Evolutionary conservation across 2,888 invertebrate genomes (phyloP).

Genomic region (Hemaris fuciformis): DNA sequence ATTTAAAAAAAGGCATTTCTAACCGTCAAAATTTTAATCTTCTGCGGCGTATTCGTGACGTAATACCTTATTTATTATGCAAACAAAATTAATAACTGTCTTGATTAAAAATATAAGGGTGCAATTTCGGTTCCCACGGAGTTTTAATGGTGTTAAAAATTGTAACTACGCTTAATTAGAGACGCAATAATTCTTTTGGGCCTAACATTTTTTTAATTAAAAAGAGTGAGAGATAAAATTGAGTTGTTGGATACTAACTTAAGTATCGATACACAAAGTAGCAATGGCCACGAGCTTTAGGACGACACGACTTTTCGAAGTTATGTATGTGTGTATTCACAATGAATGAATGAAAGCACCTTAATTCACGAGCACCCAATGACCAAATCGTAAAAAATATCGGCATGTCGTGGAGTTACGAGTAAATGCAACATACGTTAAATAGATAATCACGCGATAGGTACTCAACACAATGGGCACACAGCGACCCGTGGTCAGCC

Average conservation of each 20-base stretch:
- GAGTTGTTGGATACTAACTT: no score
- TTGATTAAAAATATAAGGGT: conserved; percentile 2
- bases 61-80: neutral
- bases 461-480: neutral
- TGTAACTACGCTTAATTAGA: neutral
- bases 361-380: no score
- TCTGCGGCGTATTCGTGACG: neutral
- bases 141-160: neutral
- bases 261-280: no score
- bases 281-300: no score
- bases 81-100: neutral
- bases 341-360: no score
- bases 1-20: neutral
- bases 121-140: neutral
- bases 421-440: neutral
- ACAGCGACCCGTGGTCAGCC: neutral
- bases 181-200: neutral
- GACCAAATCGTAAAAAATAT: neutral
- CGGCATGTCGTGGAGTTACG: neutral
- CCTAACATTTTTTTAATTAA: neutral
- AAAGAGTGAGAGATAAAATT: no score
- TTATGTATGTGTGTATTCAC: no score
- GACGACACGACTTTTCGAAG: no score
- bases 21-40: neutral
- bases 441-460: conserved; percentile 2